These are phyloP conservation scores for Donacobius atricapilla DNA, from an alignment of 2,113 vertebrate genomes.

Conservation along the genomic window DNA sequence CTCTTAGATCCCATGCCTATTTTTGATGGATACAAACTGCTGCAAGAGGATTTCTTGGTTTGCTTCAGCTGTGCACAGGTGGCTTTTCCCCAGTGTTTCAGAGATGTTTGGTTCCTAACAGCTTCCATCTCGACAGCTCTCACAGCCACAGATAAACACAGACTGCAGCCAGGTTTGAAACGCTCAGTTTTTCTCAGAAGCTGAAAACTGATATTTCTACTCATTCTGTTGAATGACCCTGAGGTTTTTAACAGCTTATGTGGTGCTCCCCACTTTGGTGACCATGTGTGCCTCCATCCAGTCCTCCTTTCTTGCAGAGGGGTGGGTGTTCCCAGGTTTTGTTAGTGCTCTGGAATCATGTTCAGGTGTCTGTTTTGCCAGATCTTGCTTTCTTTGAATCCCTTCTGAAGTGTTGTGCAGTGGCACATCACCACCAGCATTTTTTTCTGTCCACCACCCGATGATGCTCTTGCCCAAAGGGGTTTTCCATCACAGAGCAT, in stretches of 20 bases:
- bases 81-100: not conserved
- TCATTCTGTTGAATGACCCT: not conserved
- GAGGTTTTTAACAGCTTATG: not conserved
- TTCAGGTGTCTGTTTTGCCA: not conserved
- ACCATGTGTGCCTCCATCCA: rapidly evolving
- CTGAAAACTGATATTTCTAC: not conserved
- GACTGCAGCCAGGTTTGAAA: not conserved
- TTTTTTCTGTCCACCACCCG: not conserved
- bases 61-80: not conserved
- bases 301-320: not conserved
- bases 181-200: not conserved
- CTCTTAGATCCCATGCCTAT: not conserved
- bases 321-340: not conserved
- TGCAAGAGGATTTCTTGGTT: not conserved
- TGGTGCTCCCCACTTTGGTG: not conserved
- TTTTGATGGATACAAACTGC: not conserved
- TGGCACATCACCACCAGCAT: not conserved
- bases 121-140: not conserved
- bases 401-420: not conserved
- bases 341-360: not conserved
- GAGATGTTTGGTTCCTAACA: not conserved
- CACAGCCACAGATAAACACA: not conserved
- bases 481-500: not conserved
- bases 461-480: not conserved
- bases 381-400: not conserved